phyloP scores from a whole-genome alignment of 1,140 invertebrate genomes.

The Bombyx mandarina region DNA sequence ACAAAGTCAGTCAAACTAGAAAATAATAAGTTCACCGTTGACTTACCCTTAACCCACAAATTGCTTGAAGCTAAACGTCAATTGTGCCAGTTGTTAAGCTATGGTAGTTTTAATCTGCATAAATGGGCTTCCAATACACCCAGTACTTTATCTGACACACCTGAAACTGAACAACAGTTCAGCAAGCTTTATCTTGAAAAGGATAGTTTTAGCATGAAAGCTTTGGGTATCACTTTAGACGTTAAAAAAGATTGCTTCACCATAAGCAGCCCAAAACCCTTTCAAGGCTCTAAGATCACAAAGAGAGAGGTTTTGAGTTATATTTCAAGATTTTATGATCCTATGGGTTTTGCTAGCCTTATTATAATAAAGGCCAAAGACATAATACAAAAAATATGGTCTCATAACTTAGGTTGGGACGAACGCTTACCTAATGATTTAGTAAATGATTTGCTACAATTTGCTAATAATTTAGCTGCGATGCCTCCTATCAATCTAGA shows the following conservation, averaged over 20 bases:
- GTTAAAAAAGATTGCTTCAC: constrained; percentile 12
- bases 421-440: background rate
- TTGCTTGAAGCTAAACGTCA: constrained; percentile 8
- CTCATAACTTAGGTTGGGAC: background rate
- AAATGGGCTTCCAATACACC: constrained; percentile 14
- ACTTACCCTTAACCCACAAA: constrained; percentile 8
- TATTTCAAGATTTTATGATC: constrained; percentile 24
- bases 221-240: constrained; percentile 11
- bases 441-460: constrained; percentile 1
- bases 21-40: constrained; percentile 9
- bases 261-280: constrained; percentile 7
- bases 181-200: constrained; percentile 11
- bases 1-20: constrained; percentile 2
- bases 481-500: background rate
- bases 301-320: constrained; percentile 13
- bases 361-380: constrained; percentile 19
- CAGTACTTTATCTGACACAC: background rate
- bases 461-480: background rate
- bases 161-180: constrained; percentile 1
- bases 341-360: constrained; percentile 20
- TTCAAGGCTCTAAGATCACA: constrained; percentile 5
- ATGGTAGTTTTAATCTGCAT: constrained; percentile 10
- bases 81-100: constrained; percentile 6
- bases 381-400: constrained; percentile 21
- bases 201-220: constrained; percentile 10